Base-by-base conservation (phyloP, 2,113 vertebrate species). In the Tyrannus savana region DNA sequence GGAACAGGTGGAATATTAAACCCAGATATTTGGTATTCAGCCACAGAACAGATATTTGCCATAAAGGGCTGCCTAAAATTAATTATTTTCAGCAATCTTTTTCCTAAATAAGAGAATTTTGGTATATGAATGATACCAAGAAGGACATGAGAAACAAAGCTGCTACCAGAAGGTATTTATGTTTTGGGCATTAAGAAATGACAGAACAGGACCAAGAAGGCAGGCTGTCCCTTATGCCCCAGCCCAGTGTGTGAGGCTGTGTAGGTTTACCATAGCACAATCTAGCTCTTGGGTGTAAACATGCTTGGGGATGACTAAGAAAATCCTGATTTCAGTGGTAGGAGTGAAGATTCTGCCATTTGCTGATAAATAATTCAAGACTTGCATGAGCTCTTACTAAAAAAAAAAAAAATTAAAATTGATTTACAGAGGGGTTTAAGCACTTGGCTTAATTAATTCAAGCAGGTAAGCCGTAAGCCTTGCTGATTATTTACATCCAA, bases 231-330 rank as follows among this genome's bases (percentile, higher is more conserved):
- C 14, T 64, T 39, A 24, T 1, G 1, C 7, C 15, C 53, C 22
- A 18, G 19, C 25, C 21, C 0, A 55, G 35, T 1, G 12, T 14
- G 23, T 0, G 6, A 76, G 44, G 27, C 11, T 55, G 6, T 19
- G 15, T 59, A 30, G 7, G 7, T 24, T 60, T 27, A 28, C 14
- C 10, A 31, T 3, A 55, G 58, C 13, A 50, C n/a, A 12, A 55
- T 25, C 6, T 9, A 79, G 17, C 19, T 62, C 37, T 80, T 58
- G 28, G 28, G 8, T 69, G 8, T 59, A 63, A 89, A 78, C 0
- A 0, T 21, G 30, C 12, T 39, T 44, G 39, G 23, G 84, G 2
- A 22, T 60, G 2, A n/a, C 47, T 24, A 52, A 84, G 39, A 44
- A 72, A 87, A 75, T 42, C 6, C 27, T 47, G 8, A 75, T 87